phyloP scores from a whole-genome alignment of 2,888 invertebrate genomes.

The Bedellia somnulentella region DNA sequence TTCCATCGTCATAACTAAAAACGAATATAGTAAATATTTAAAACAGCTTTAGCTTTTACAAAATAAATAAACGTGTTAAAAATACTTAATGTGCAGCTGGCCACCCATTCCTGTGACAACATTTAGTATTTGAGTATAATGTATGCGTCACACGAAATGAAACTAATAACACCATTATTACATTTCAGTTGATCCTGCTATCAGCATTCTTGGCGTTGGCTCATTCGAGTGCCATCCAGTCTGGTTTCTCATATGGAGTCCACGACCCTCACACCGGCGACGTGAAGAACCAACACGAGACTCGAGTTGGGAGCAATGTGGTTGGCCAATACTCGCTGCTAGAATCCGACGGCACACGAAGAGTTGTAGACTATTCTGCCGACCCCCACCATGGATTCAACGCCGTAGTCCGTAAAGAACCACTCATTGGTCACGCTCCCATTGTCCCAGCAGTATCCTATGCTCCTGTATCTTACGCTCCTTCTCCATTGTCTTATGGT shows the following conservation, averaged over 20 bases:
- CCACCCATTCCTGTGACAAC: no score
- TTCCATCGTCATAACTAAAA: no score
- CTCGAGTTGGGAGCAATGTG: constrained; percentile 65
- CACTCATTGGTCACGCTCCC: constrained; percentile 12
- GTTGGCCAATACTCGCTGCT: constrained; percentile 55
- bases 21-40: no score
- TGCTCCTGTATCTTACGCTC: constrained; percentile 20
- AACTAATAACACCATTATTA: no score
- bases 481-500: constrained; percentile 7
- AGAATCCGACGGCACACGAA: constrained; percentile 64
- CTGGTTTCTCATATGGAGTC: constrained; percentile 49
- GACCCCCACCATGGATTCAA: constrained; percentile 31
- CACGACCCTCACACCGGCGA: constrained; percentile 52
- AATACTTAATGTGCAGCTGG: no score
- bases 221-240: constrained; percentile 37
- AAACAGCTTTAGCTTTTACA: no score
- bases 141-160: no score
- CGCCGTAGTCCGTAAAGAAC: constrained; percentile 30
- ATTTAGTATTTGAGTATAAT: no score
- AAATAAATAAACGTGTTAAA: no score
- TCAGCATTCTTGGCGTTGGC: constrained; percentile 45
- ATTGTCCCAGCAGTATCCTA: constrained; percentile 34
- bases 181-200: constrained; percentile 44
- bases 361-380: constrained; percentile 61
- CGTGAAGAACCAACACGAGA: constrained; percentile 63